Conservation (phyloP, 2,797 vertebrate genomes). For the Aselliscus stoliczkanus region DNA sequence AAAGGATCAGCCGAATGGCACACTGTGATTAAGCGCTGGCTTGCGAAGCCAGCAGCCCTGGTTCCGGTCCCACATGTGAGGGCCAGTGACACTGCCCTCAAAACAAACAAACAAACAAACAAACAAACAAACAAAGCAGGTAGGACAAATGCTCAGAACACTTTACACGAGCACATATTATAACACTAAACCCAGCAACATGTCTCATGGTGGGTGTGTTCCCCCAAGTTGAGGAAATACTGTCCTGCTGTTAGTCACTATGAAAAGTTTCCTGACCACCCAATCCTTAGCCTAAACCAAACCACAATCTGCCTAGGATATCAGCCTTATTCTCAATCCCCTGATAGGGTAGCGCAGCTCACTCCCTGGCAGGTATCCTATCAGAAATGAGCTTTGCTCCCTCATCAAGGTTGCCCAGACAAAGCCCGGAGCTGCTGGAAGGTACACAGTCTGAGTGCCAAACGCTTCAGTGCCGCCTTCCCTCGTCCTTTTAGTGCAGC, state of each 20-base stretch:
- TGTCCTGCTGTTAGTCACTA: neutral
- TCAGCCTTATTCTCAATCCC: neutral
- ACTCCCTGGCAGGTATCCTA: neutral
- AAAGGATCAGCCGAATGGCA: too few relatives aligned
- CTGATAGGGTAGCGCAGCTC: neutral
- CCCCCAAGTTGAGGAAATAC: neutral
- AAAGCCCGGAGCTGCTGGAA: conserved; percentile 42
- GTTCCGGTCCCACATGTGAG: too few relatives aligned
- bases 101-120: neutral
- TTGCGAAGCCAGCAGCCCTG: too few relatives aligned
- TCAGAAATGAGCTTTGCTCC: neutral
- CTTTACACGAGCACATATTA: neutral
- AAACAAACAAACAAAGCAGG: neutral
- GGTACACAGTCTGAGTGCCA: conserved; percentile 3
- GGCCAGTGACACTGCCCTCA: too few relatives aligned
- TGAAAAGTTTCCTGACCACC: neutral
- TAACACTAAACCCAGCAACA: neutral
- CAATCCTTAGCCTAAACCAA: neutral
- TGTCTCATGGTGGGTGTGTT: neutral
- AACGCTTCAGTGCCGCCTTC: neutral
- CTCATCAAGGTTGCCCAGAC: neutral
- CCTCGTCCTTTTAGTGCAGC: conserved; percentile 54
- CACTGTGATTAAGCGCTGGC: too few relatives aligned
- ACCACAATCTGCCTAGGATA: neutral
- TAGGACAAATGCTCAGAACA: neutral